phyloP scores from a whole-genome alignment of 2,797 vertebrate genomes.

The Amniataba percoides region DNA sequence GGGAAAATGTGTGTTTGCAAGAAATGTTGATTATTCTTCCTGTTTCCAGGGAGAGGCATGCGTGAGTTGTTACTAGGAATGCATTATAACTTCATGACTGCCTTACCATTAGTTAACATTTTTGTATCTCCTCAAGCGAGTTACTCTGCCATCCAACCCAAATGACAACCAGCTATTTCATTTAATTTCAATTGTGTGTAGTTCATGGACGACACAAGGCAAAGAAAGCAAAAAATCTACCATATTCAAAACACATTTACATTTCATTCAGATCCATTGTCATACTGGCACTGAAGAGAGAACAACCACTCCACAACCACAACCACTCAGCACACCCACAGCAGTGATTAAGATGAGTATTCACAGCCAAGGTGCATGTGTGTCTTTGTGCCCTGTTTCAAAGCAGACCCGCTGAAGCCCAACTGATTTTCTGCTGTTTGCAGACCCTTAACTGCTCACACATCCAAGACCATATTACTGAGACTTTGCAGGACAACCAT shows the following conservation, averaged over 20 bases:
- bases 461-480: background rate
- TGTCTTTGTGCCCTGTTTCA: background rate
- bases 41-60: slow-evolving; percentile 12
- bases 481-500: background rate
- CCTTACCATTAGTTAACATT: background rate
- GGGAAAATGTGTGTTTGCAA: slow-evolving; percentile 3
- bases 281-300: background rate
- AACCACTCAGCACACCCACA: too few relatives aligned
- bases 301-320: background rate
- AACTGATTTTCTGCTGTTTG: background rate
- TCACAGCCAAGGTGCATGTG: background rate
- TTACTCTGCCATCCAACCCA: background rate
- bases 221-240: background rate
- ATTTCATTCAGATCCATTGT: background rate
- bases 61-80: background rate
- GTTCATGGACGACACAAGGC: background rate
- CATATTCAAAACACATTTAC: background rate
- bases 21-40: slow-evolving; percentile 1
- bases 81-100: slow-evolving; percentile 1
- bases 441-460: background rate
- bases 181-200: background rate
- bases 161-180: background rate
- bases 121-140: background rate
- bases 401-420: background rate
- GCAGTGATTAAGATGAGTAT: background rate